phyloP scores from a whole-genome alignment of 2,888 invertebrate species.

The Drosophila fungiperda region DNA sequence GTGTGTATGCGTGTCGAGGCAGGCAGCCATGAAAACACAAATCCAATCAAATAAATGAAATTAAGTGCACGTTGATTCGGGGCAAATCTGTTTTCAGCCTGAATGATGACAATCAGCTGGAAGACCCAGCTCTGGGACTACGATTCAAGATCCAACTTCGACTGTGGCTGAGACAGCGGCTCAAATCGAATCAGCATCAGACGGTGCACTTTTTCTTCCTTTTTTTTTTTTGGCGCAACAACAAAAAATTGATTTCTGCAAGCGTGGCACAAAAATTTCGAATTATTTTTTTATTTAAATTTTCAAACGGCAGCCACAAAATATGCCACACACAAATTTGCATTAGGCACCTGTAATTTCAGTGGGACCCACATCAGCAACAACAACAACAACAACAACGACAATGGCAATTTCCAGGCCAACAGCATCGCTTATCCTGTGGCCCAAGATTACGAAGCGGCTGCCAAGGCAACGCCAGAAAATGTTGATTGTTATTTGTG shows the following conservation, averaged over 20 bases:
- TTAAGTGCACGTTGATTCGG: conserved; percentile 81
- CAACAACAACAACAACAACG: conserved; percentile 11
- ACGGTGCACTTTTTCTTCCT: conserved; percentile 19
- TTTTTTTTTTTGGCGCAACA: conserved; percentile 3
- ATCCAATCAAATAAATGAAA: conserved; percentile 81
- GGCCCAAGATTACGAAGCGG: conserved; percentile 52
- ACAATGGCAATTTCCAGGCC: conserved; percentile 61
- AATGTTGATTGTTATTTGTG: conserved; percentile 79
- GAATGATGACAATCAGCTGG: conserved; percentile 78
- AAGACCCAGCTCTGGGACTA: conserved; percentile 29
- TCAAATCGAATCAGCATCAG: conserved; percentile 66
- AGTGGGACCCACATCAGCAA: conserved; percentile 22
- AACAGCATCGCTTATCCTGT: conserved; percentile 66
- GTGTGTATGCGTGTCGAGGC: conserved; percentile 35
- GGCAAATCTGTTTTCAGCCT: conserved; percentile 81
- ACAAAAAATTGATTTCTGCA: conserved; percentile 58
- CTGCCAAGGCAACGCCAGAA: conserved; percentile 60
- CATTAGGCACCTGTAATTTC: conserved; percentile 80
- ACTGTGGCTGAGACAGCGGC: conserved; percentile 24
- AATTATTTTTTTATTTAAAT: conserved; percentile 59
- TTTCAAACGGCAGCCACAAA: conserved; percentile 48
- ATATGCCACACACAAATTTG: conserved; percentile 79
- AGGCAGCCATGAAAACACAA: conserved; percentile 80
- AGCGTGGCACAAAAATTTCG: conserved; percentile 55
- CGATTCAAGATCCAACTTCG: not conserved